Percentiles rank a stretch among this genome's conserved stretches.
phyloP scores from a whole-genome alignment of 2,113 vertebrate species.

The Paracanthobrama guichenoti region DNA sequence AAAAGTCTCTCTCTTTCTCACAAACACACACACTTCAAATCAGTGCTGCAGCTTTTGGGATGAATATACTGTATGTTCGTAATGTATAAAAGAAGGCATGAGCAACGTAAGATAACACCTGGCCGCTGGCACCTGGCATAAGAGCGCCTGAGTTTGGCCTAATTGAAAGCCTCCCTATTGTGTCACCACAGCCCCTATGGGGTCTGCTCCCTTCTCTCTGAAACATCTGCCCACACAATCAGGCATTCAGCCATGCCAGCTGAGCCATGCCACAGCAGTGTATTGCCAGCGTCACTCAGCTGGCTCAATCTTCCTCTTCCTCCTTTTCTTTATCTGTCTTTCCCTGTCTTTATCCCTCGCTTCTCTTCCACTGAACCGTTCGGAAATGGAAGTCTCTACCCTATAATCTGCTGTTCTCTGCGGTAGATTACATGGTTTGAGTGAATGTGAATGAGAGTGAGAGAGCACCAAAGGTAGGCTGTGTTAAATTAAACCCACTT shows the following conservation, averaged over 20 bases:
- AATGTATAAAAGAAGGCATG: constrained; percentile 62
- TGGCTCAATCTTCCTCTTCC: constrained; percentile 71
- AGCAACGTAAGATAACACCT: constrained; percentile 54
- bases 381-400: constrained; percentile 63
- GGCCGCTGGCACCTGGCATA: constrained; percentile 68
- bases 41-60: not conserved
- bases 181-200: constrained; percentile 60
- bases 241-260: constrained; percentile 67
- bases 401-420: constrained; percentile 67
- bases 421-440: constrained; percentile 55
- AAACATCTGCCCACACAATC: constrained; percentile 79
- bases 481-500: constrained; percentile 65
- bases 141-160: constrained; percentile 43
- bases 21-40: constrained; percentile 1
- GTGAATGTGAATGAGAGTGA: constrained; percentile 52
- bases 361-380: constrained; percentile 66
- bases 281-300: constrained; percentile 67
- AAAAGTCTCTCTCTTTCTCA: constrained; percentile 1
- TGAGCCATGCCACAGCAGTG: constrained; percentile 63
- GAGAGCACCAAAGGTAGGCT: constrained; percentile 64
- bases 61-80: constrained; percentile 29
- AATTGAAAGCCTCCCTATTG: constrained; percentile 57
- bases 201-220: constrained; percentile 54
- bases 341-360: constrained; percentile 53
- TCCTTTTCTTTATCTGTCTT: constrained; percentile 58